Percentiles rank a stretch among this genome's conserved stretches.
phyloP scores from a whole-genome alignment of 2,888 invertebrate species.

The Eupithecia subumbrata region DNA sequence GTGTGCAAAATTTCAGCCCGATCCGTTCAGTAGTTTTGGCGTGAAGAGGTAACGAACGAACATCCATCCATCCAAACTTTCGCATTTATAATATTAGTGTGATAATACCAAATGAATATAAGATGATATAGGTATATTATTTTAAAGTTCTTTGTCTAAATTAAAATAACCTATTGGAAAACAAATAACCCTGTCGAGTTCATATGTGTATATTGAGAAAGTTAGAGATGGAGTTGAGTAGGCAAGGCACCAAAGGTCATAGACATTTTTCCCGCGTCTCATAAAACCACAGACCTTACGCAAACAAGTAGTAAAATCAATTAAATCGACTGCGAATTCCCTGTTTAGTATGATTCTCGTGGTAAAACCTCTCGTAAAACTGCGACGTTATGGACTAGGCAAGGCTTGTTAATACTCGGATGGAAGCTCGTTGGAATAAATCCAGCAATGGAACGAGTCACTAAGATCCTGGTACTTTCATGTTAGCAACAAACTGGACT shows the following conservation, averaged over 20 bases:
- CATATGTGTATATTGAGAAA: slow-evolving; percentile 1
- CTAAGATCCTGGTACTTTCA: background rate
- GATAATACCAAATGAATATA: background rate
- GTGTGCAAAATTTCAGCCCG: no score
- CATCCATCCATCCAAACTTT: no score
- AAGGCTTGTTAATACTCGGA: background rate
- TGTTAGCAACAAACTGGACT: background rate
- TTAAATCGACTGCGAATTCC: slow-evolving; percentile 41
- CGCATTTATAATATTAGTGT: no score
- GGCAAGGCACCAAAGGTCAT: slow-evolving; percentile 11
- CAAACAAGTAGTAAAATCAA: slow-evolving; percentile 25
- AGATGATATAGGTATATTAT: background rate
- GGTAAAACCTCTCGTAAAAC: slow-evolving; percentile 15
- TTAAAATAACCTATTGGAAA: background rate
- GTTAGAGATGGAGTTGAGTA: background rate
- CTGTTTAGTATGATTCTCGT: slow-evolving; percentile 16
- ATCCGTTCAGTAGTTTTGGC: no score
- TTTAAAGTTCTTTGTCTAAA: background rate
- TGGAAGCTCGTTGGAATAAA: slow-evolving; percentile 9
- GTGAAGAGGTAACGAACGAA: no score
- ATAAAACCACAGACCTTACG: slow-evolving; percentile 23
- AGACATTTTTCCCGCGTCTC: slow-evolving; percentile 7
- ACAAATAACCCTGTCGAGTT: background rate
- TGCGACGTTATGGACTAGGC: slow-evolving; percentile 13
- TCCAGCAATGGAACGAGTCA: slow-evolving; percentile 5